Conservation (phyloP, 2,797 vertebrate species). For the Rhinogobio ventralis region DNA sequence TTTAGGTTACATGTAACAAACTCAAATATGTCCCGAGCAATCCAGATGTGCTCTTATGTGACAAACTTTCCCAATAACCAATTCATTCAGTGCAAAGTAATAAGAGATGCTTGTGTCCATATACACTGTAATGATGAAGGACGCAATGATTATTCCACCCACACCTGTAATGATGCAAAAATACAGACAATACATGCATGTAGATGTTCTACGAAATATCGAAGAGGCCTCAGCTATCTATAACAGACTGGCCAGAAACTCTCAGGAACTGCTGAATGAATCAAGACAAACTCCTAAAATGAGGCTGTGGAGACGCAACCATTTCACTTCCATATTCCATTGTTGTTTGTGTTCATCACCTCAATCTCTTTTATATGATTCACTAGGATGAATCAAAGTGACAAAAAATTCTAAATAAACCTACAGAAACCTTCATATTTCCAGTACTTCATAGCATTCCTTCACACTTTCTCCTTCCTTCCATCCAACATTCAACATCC, state of each 20-base stretch:
- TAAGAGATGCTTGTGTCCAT: not conserved
- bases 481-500: slow-evolving; percentile 21
- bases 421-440: slow-evolving; percentile 13
- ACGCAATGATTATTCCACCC: not conserved
- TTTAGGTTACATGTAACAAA: not conserved
- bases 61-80: slow-evolving; percentile 2
- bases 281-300: not conserved
- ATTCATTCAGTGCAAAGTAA: not conserved
- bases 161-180: not conserved
- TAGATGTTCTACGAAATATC: not conserved
- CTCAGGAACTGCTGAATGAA: not conserved
- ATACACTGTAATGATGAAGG: not conserved
- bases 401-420: not conserved
- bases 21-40: not conserved
- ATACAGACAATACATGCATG: not conserved
- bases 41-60: not conserved
- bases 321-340: not conserved
- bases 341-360: not conserved
- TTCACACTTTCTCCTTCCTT: not conserved
- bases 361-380: not conserved
- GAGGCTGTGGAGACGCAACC: slow-evolving; percentile 33
- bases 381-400: slow-evolving; percentile 4
- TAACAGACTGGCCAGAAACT: not conserved
- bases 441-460: not conserved
- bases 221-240: not conserved